These are phyloP conservation scores for Prinia subflava DNA, from an alignment of 2,113 vertebrate species.

Conservation along the genomic window DNA sequence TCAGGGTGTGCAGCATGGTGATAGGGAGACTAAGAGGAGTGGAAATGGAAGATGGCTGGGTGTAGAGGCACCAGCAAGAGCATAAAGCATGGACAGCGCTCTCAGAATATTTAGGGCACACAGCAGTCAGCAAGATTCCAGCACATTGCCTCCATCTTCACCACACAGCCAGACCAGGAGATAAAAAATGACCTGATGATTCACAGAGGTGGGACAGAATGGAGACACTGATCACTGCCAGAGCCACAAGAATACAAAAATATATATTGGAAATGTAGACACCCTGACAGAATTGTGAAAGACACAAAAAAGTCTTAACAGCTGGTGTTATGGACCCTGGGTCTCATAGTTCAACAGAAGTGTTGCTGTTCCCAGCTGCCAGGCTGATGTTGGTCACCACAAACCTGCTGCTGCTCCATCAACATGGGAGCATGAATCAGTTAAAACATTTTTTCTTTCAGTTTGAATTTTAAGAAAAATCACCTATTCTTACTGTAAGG, in stretches of 20 bases:
- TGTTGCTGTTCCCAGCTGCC: accelerated
- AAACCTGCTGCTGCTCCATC: background rate
- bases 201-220: background rate
- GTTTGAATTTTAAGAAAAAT: background rate
- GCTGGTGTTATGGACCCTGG: accelerated
- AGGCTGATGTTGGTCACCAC: background rate
- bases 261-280: accelerated
- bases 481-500: background rate
- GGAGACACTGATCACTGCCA: background rate
- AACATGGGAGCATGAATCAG: background rate
- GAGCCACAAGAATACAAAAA: background rate
- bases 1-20: background rate
- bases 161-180: background rate
- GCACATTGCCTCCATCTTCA: background rate
- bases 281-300: background rate
- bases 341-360: background rate
- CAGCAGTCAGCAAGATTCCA: background rate
- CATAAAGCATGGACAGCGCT: background rate
- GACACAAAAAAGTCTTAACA: background rate
- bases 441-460: background rate
- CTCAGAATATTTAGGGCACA: background rate
- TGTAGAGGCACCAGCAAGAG: background rate
- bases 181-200: background rate
- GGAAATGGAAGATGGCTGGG: background rate
- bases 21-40: background rate